Evolutionary conservation across 2,888 invertebrate species (phyloP), one percentile per base, ranked within the genome.

Genomic region (Cryptocephalus primarius): DNA sequence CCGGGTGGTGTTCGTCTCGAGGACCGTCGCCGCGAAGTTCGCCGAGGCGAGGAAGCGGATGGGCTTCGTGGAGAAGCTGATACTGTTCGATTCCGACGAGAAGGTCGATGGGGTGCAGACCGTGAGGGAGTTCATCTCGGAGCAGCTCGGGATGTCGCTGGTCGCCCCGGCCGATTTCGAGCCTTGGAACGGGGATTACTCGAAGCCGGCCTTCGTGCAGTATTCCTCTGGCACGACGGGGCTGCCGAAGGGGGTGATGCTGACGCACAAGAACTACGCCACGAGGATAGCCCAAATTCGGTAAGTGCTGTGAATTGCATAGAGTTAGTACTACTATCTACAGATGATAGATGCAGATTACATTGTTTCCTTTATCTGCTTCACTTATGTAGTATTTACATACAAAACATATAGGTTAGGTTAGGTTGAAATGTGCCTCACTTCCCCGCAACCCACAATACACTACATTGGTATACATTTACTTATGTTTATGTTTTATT

Each of bases 221-320:
- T 82, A 78, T 65, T 84, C 83, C 33, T 83, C 83, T 46, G 84
- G 84, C 40, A 85, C 85, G 0, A 78, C 78, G 11, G 85, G 84
- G 1, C 65, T 82, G 57, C 79, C 82, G 1, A 83, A 83, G 66
- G 82, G 80, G 33, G 81, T 83, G 1, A 72, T 76, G 66, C 63
- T 82, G 39, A 77, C 79, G 4, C 79, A 82, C 62, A 65, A 71
- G 45, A 82, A 82, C 45, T 36, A 61, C n/a, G 33, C 51, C 14
- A 43, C 46, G 8, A 46, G 54, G 38, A 39, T 51, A 10, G 31
- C 45, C n/a, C 55, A 57, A n/a, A 45, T 47, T 1, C 44, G 48
- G 52, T 52, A 44, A 50, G 22, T 4, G 3, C 22, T 6, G 6
- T 2, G 6, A 4, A 6, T 22, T 22, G 2, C 22, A 22, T 4